Evolutionary conservation across 2,888 invertebrate genomes (phyloP).

Genomic region (Thereva unica): DNA sequence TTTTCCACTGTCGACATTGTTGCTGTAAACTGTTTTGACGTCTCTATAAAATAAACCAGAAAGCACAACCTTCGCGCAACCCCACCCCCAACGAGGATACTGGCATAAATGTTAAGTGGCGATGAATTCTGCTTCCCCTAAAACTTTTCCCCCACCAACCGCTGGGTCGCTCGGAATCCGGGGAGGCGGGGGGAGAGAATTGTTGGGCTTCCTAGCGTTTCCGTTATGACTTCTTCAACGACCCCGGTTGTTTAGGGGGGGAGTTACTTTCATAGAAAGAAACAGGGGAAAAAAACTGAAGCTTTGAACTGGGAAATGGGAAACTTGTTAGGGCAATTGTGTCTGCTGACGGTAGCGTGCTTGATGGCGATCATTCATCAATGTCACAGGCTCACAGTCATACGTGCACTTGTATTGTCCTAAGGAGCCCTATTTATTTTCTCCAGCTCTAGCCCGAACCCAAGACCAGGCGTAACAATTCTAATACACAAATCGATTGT

Average conservation of each 20-base stretch:
- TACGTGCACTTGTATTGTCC: constrained; percentile 20
- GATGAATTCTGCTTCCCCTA: constrained; percentile 29
- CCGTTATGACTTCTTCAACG: constrained; percentile 14
- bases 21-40: constrained; percentile 36
- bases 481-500: constrained; percentile 9
- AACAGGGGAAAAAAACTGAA: background rate
- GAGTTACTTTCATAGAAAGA: background rate
- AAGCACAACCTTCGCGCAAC: constrained; percentile 11
- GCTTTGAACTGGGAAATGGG: constrained; percentile 5
- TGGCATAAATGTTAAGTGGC: constrained; percentile 35
- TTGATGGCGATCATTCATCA: constrained; percentile 24
- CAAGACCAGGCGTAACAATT: background rate
- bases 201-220: constrained; percentile 6
- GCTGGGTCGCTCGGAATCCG: background rate
- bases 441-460: constrained; percentile 1
- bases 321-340: constrained; percentile 27
- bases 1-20: constrained; percentile 17
- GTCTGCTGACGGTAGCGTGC: constrained; percentile 19
- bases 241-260: background rate
- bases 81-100: constrained; percentile 14
- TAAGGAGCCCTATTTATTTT: constrained; percentile 15
- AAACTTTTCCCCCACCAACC: constrained; percentile 16
- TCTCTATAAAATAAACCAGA: constrained; percentile 30
- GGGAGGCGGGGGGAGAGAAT: background rate
- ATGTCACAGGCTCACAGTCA: constrained; percentile 16